Conservation (phyloP, 2,888 invertebrate species). For the Saturnia japonica region DNA sequence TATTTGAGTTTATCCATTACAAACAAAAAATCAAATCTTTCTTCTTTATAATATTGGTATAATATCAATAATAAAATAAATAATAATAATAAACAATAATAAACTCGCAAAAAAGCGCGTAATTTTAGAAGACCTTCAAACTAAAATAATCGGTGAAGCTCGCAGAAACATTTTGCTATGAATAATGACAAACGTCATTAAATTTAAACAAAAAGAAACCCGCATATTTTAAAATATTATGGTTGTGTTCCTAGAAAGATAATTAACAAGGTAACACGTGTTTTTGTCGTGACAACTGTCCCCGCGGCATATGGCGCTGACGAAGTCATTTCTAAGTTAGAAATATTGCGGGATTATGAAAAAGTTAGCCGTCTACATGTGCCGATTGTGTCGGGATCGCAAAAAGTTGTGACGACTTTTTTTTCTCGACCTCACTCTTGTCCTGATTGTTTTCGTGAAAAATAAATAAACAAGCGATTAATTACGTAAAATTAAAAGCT, state of each 20-base stretch:
- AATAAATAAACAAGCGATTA: neutral
- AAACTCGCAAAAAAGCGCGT: no score
- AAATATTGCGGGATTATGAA: constrained; percentile 13
- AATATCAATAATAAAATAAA: no score
- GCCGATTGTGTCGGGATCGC: constrained; percentile 7
- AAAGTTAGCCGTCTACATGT: neutral
- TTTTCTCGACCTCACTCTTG: neutral
- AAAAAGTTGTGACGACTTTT: constrained; percentile 9
- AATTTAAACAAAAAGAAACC: neutral
- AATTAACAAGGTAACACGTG: constrained; percentile 75
- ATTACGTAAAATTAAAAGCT: neutral
- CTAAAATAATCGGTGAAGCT: neutral
- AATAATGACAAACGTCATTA: neutral
- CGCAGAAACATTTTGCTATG: neutral
- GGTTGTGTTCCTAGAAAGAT: constrained; percentile 57
- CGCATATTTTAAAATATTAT: constrained; percentile 28
- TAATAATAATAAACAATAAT: no score
- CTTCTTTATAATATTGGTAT: no score
- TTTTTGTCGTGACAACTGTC: constrained; percentile 48
- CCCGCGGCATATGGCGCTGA: constrained; percentile 17
- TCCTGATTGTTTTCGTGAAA: neutral
- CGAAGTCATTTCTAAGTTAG: constrained; percentile 27
- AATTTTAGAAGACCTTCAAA: no score
- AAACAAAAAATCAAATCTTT: no score
- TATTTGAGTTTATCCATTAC: no score